Percentiles rank a stretch among this genome's conserved stretches.
Conservation (phyloP, 2,113 vertebrate genomes). For the Natator depressus region DNA sequence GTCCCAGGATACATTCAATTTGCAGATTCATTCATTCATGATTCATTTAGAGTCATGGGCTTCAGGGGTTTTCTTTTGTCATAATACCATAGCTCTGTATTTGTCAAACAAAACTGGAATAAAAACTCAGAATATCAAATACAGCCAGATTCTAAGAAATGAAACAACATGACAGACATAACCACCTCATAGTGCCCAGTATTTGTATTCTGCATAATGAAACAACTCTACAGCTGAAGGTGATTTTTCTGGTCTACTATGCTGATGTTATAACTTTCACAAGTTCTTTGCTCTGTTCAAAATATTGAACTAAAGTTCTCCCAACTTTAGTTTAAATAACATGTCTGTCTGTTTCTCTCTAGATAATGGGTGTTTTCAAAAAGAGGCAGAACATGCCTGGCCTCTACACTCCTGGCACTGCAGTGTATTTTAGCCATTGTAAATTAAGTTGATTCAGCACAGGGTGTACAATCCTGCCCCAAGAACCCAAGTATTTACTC, state of each 20-base stretch:
- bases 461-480: background rate
- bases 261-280: background rate
- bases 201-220: background rate
- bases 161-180: background rate
- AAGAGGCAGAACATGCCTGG: background rate
- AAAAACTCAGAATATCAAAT: background rate
- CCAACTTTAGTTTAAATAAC: background rate
- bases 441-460: background rate
- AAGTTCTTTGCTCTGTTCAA: background rate
- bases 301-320: background rate
- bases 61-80: background rate
- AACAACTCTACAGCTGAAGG: background rate
- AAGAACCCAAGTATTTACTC: background rate
- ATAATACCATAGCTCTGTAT: background rate
- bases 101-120: background rate
- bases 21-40: background rate
- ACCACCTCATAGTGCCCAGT: background rate
- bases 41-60: background rate
- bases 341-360: background rate
- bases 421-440: background rate
- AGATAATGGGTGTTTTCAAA: background rate
- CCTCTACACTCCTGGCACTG: background rate
- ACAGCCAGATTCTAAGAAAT: background rate
- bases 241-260: background rate
- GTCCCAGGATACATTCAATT: accelerated